Conservation (phyloP, 2,797 vertebrate species). For the Arnoldichthys spilopterus region DNA sequence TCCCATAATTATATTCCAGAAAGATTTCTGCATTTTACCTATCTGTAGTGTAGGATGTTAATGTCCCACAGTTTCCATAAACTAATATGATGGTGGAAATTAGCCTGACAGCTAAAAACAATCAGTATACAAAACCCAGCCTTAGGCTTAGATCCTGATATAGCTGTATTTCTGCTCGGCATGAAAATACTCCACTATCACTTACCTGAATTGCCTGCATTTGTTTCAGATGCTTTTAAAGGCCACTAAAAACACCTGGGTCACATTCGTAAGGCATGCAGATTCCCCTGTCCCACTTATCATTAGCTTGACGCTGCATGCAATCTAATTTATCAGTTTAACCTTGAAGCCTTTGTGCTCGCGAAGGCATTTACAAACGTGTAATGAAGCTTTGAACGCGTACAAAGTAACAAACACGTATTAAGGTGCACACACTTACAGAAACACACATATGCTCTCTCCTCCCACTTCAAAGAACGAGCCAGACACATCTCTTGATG, state of each 20-base stretch:
- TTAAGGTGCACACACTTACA: constrained; percentile 14
- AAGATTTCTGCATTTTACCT: too few relatives aligned
- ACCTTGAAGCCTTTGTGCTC: constrained; percentile 78
- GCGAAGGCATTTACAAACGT: constrained; percentile 73
- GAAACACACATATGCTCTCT: constrained; percentile 50
- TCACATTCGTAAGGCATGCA: constrained; percentile 57
- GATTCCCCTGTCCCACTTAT: constrained; percentile 64
- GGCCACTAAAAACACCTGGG: constrained; percentile 11
- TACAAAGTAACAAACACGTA: constrained; percentile 67
- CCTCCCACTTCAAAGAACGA: constrained; percentile 74
- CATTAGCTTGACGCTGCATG: constrained; percentile 70
- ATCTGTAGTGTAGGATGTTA: too few relatives aligned
- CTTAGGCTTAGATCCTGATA: background rate
- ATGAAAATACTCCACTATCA: background rate
- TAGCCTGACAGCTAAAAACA: too few relatives aligned
- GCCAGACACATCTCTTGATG: constrained; percentile 66
- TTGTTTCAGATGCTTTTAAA: constrained; percentile 25
- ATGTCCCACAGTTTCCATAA: too few relatives aligned
- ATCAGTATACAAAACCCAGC: too few relatives aligned
- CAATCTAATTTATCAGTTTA: constrained; percentile 79
- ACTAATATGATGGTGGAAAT: too few relatives aligned
- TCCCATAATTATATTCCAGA: too few relatives aligned
- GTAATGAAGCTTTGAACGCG: constrained; percentile 78
- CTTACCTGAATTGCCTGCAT: constrained; percentile 31
- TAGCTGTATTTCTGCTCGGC: background rate